A percentile compares a stretch with the other conserved stretches of the same genome.
Evolutionary conservation across 2,797 vertebrate species (phyloP).

Genomic region (Carcharodon carcharias): DNA sequence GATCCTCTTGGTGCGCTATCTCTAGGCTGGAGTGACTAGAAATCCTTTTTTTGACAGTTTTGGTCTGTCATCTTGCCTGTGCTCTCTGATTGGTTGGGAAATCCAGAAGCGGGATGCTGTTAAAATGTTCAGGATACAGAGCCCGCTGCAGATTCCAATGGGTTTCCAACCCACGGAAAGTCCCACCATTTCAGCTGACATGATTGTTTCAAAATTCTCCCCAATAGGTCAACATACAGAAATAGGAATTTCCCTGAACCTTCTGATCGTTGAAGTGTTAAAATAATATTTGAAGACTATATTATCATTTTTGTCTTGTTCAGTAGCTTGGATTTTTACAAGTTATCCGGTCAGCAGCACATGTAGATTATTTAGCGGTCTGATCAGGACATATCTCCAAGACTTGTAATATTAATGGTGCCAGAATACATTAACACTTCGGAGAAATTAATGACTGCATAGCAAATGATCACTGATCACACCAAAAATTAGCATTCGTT

Average conservation of each 20-base stretch:
- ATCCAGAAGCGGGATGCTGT: not conserved
- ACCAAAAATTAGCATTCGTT: not conserved
- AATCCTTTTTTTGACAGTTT: not conserved
- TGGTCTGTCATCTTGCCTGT: not conserved
- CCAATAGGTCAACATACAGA: not conserved
- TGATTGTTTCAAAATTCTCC: not conserved
- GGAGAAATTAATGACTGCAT: not conserved
- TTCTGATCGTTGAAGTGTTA: not conserved
- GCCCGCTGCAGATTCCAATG: not conserved
- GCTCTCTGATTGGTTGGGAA: not conserved
- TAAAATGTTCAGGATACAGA: not conserved
- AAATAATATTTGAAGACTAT: not conserved
- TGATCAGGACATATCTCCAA: not conserved
- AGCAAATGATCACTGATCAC: not conserved
- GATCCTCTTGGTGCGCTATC: not conserved
- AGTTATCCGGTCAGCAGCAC: not conserved
- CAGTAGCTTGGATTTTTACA: not conserved
- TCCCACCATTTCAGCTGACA: not conserved
- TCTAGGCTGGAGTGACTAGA: not conserved
- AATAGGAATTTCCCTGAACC: not conserved
- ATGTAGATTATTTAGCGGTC: not conserved
- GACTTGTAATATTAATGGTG: conserved; percentile 2
- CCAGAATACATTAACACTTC: not conserved
- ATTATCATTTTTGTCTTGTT: not conserved
- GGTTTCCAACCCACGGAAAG: not conserved